Evolutionary conservation across 2,797 vertebrate genomes (phyloP).

Genomic region (Gambelia wislizenii): DNA sequence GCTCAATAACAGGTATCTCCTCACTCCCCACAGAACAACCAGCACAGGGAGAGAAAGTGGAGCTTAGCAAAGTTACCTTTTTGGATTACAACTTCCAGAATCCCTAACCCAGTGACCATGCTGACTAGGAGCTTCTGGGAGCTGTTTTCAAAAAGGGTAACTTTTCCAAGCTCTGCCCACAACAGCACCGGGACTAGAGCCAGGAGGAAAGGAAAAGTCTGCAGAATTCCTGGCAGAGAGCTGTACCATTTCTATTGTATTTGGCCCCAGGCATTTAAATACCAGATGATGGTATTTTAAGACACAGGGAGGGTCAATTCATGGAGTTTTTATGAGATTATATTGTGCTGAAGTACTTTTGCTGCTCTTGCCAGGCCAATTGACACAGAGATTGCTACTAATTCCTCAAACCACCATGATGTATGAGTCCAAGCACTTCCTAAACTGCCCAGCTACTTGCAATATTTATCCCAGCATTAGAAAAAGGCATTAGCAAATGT

Average conservation of each 20-base stretch:
- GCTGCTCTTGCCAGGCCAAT: background rate
- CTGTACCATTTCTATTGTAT: constrained; percentile 18
- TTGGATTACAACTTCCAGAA: background rate
- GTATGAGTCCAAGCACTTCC: background rate
- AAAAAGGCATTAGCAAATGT: background rate
- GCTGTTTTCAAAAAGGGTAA: too few relatives aligned
- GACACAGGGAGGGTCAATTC: constrained; percentile 7
- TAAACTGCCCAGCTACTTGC: background rate
- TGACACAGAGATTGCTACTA: background rate
- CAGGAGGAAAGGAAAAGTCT: constrained; percentile 2
- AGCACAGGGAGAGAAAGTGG: too few relatives aligned
- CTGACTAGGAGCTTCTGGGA: too few relatives aligned
- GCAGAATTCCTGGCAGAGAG: constrained; percentile 2
- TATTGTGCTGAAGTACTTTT: background rate
- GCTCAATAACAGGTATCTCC: too few relatives aligned
- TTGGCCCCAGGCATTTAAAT: constrained; percentile 23
- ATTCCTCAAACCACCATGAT: background rate
- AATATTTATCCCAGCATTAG: background rate
- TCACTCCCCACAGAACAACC: background rate
- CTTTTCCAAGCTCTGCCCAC: background rate
- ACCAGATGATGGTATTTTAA: constrained; percentile 36
- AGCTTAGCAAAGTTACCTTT: background rate
- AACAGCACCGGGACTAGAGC: background rate
- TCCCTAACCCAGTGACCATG: background rate
- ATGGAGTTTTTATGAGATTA: constrained; percentile 15